Evolutionary conservation across 1,140 invertebrate species (phyloP).

Genomic region (Scaptomyza hsui): DNA sequence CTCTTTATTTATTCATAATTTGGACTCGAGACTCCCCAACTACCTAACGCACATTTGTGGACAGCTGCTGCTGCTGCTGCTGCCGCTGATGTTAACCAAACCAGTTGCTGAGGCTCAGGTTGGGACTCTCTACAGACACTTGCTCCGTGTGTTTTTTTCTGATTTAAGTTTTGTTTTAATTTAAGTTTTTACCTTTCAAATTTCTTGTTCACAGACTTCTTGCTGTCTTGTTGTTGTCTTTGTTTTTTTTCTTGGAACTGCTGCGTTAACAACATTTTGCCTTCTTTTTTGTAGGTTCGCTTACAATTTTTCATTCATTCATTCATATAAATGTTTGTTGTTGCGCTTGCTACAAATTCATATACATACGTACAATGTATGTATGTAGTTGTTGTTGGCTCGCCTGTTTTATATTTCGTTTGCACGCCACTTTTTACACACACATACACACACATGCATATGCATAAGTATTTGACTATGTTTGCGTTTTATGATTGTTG

Average conservation of each 20-base stretch:
- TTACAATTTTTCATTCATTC: constrained; percentile 76
- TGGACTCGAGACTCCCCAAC: constrained; percentile 44
- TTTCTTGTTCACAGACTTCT: constrained; percentile 74
- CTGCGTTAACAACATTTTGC: constrained; percentile 78
- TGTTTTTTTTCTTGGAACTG: constrained; percentile 69
- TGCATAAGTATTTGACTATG: neutral
- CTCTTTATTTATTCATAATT: constrained; percentile 78
- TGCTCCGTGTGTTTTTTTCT: constrained; percentile 56
- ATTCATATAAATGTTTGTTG: constrained; percentile 56
- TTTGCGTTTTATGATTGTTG: constrained; percentile 14
- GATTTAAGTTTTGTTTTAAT: constrained; percentile 74
- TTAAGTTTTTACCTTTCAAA: constrained; percentile 77
- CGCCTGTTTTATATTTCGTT: constrained; percentile 73
- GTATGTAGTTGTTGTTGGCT: constrained; percentile 31
- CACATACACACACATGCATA: constrained; percentile 1
- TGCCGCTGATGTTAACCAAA: constrained; percentile 20
- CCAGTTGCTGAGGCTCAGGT: constrained; percentile 36
- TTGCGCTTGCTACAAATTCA: constrained; percentile 25
- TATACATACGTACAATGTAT: no score
- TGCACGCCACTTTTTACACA: constrained; percentile 69
- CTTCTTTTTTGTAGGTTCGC: constrained; percentile 47
- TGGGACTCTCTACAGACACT: constrained; percentile 55
- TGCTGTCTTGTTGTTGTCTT: constrained; percentile 53
- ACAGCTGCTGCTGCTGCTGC: constrained; percentile 57
- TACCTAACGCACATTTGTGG: constrained; percentile 70